Evolutionary conservation across 92 coral and sea anemone species (phyloP).

Genomic region (Porites divaricata): DNA sequence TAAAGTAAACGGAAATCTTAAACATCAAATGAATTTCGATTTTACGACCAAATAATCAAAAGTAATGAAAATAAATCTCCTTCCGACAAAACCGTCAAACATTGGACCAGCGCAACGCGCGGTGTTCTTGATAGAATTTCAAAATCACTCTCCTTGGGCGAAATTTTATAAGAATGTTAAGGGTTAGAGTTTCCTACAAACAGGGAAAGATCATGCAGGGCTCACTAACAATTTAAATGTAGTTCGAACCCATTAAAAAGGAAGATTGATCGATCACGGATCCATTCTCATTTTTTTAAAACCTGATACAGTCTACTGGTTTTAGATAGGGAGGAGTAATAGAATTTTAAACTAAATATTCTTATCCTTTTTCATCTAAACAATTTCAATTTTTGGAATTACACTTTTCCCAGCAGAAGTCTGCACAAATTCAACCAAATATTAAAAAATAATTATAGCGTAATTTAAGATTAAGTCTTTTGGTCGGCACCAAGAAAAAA

Average conservation of each 20-base stretch:
- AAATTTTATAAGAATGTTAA: neutral
- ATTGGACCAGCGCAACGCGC: neutral
- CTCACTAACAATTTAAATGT: conserved; percentile 19
- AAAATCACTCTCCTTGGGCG: neutral
- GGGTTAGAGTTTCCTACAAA: neutral
- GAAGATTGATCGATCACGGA: conserved; percentile 1
- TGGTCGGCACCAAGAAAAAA: neutral
- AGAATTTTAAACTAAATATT: conserved; percentile 45
- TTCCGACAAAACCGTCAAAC: conserved; percentile 37
- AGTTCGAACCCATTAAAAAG: neutral
- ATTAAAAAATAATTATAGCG: conserved; percentile 45
- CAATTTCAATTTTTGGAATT: conserved; percentile 56
- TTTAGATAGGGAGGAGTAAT: conserved; percentile 45
- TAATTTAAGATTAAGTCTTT: conserved; percentile 28
- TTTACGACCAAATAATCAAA: conserved; percentile 48
- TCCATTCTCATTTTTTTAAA: neutral
- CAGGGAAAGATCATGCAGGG: conserved; percentile 17
- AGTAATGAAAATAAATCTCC: conserved; percentile 35
- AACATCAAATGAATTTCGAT: conserved; percentile 48
- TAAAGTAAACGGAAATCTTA: conserved; percentile 40
- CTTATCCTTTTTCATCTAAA: conserved; percentile 52
- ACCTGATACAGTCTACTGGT: conserved; percentile 18
- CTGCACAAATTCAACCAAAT: conserved; percentile 56
- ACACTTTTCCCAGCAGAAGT: conserved; percentile 49
- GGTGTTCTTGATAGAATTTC: conserved; percentile 1